phyloP scores from a whole-genome alignment of 2,113 vertebrate species.

The Phalacrocorax aristotelis region DNA sequence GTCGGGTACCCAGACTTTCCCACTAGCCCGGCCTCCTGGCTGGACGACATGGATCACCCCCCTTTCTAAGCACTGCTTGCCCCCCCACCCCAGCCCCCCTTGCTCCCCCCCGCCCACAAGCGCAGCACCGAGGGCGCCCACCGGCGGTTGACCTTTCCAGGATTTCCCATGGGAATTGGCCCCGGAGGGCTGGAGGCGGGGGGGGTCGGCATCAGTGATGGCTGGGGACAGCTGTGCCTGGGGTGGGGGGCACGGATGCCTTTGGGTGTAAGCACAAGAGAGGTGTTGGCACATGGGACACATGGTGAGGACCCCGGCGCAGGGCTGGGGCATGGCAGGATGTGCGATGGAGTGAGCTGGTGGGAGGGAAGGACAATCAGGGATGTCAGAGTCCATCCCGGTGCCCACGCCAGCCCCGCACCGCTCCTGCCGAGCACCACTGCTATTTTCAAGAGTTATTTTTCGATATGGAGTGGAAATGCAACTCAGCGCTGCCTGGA shows the following conservation, averaged over 20 bases:
- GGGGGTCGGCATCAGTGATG: fast-evolving
- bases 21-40: conserved; percentile 97
- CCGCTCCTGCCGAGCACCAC: background rate
- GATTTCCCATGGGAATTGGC: background rate
- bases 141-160: background rate
- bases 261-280: conserved; percentile 64
- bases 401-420: background rate
- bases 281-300: background rate
- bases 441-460: conserved; percentile 42
- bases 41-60: conserved; percentile 98
- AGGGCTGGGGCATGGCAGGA: background rate
- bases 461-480: background rate
- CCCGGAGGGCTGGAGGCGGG: background rate
- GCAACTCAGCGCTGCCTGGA: background rate
- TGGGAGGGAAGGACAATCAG: conserved; percentile 55
- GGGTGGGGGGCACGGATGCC: background rate
- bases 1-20: conserved; percentile 99
- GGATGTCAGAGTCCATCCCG: background rate
- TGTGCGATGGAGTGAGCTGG: fast-evolving
- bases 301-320: background rate
- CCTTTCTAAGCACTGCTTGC: conserved; percentile 84
- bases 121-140: background rate
- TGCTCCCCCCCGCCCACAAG: background rate
- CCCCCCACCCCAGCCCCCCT: background rate
- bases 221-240: background rate